phyloP scores from a whole-genome alignment of 1,140 invertebrate species.

The Myzus persicae region DNA sequence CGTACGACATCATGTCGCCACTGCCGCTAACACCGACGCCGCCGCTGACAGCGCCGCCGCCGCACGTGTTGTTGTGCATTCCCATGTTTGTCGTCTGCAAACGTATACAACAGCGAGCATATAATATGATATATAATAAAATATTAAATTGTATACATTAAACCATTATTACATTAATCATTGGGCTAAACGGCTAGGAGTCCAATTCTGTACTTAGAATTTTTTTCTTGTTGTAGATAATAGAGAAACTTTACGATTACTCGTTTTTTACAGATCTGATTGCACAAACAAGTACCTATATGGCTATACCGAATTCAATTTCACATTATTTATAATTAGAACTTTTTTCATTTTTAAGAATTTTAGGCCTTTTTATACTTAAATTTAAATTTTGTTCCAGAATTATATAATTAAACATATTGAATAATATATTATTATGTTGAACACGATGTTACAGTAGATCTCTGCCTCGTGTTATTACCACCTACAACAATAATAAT shows the following conservation, averaged over 20 bases:
- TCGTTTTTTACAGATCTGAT: neutral
- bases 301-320: neutral
- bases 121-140: neutral
- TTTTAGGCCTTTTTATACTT: too few relatives aligned
- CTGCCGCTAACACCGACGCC: neutral
- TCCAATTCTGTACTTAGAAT: neutral
- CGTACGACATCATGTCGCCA: conserved; percentile 22
- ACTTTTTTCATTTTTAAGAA: neutral
- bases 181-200: neutral
- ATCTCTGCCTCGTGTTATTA: too few relatives aligned
- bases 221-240: too few relatives aligned
- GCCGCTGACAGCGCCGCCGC: neutral
- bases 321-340: neutral
- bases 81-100: conserved; percentile 48
- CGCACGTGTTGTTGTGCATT: conserved; percentile 53
- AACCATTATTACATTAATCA: too few relatives aligned
- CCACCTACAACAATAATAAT: too few relatives aligned
- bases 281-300: neutral
- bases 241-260: too few relatives aligned
- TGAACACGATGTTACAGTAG: too few relatives aligned
- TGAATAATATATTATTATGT: too few relatives aligned
- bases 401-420: too few relatives aligned
- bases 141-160: too few relatives aligned
- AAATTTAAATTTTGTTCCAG: too few relatives aligned
- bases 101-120: neutral